Evolutionary conservation across 2,888 invertebrate genomes (phyloP).

Genomic region (Eristalis tenax): DNA sequence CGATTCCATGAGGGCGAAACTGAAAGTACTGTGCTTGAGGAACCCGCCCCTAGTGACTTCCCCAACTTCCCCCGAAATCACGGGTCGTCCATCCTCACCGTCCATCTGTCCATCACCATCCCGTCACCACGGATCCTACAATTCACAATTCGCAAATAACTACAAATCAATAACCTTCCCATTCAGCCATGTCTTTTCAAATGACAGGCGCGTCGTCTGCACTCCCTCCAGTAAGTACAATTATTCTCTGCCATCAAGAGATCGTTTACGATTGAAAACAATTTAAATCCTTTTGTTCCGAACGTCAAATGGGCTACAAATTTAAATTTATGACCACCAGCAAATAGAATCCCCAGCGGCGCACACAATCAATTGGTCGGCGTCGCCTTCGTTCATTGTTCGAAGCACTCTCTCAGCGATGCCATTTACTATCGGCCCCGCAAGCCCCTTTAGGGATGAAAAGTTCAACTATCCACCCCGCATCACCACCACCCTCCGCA

Average conservation of each 20-base stretch:
- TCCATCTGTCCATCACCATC: too few relatives aligned
- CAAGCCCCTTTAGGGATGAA: neutral
- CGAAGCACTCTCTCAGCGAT: neutral
- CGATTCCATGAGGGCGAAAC: too few relatives aligned
- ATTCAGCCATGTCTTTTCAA: too few relatives aligned
- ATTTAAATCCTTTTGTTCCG: constrained; percentile 18
- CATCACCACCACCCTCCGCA: neutral
- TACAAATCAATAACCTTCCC: too few relatives aligned
- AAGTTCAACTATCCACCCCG: neutral
- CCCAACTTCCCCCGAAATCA: too few relatives aligned
- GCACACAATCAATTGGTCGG: neutral
- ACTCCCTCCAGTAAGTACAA: too few relatives aligned
- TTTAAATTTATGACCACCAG: constrained; percentile 5
- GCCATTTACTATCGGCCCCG: neutral
- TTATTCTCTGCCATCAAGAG: neutral
- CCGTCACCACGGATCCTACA: too few relatives aligned
- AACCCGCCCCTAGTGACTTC: too few relatives aligned
- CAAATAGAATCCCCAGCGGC: neutral
- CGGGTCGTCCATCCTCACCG: too few relatives aligned
- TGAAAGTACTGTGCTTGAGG: too few relatives aligned
- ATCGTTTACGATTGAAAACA: neutral
- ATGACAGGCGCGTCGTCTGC: too few relatives aligned
- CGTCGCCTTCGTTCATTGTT: neutral
- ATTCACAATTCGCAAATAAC: too few relatives aligned
- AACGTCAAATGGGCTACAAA: neutral